Evolutionary conservation across 2,113 vertebrate species (phyloP), one percentile per base, ranked within the genome.

Genomic region (Laticauda colubrina): DNA sequence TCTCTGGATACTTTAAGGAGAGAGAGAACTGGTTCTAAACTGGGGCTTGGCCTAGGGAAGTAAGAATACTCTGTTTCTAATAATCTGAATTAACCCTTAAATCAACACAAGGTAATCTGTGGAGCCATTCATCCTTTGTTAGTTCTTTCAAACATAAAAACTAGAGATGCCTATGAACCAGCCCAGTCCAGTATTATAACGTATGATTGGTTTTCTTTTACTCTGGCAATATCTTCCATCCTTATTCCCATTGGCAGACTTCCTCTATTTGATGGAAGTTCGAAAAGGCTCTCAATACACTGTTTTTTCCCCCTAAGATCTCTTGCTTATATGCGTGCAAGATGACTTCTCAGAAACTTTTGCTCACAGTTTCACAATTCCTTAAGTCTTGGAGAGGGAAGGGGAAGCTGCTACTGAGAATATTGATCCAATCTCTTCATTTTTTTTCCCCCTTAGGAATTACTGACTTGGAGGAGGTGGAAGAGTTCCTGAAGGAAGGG

Each of bases 401-500:
- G 6, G 85, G 2, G 4, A 51, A 53, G 34, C 39, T 9, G 34
- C 75, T 9, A n/a, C 39, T 43, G 8, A 18, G 34, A 29, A 4
- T 54, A 48, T n/a, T 39, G 23, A 43, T 59, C 53, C 14, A 21
- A 3, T 86, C n/a, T 39, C 20, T 91, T 91, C 45, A 55, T 14
- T 81, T 21, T 34, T 51, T 51, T 81, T 14, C 3, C 34, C 45
- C 11, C 0, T 0, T 95, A 99, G 98, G 98, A 90, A 99, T 99
- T 97, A 99, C 99, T 0, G 99, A 99, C 20, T 94, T 98, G 4
- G 98, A 99, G 94, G 99, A 99, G 95, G 99, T 99, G 94, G 99
- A 99, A 94, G 99, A 99, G 96, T 99, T 99, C 96, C 97, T 99
- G 86, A 98, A 98, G 0, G 99, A 99, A 94, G 99, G 99, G 14